These are phyloP conservation scores for Galerucella nymphaeae DNA, from an alignment of 2,888 invertebrate genomes.

Conservation along the genomic window DNA sequence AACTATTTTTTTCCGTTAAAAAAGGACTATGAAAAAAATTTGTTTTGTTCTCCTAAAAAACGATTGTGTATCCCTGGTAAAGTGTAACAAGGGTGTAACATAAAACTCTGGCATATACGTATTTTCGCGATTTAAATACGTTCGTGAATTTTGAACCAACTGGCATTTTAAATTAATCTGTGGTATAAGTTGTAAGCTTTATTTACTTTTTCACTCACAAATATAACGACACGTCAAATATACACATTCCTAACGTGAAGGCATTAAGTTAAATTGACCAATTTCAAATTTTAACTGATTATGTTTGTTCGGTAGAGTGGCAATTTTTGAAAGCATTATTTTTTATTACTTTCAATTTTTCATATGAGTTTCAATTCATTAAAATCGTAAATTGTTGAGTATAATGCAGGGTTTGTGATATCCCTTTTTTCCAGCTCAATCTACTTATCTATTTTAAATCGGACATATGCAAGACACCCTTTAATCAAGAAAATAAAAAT, in stretches of 20 bases:
- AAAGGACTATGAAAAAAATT: too few relatives aligned
- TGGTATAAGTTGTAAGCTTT: slow-evolving; percentile 36
- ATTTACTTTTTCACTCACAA: slow-evolving; percentile 38
- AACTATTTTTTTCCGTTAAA: too few relatives aligned
- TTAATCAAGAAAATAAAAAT: slow-evolving; percentile 19
- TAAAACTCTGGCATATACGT: not conserved
- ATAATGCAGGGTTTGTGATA: slow-evolving; percentile 12
- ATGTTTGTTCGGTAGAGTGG: slow-evolving; percentile 44
- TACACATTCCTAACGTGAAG: slow-evolving; percentile 37
- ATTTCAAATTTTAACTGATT: slow-evolving; percentile 45
- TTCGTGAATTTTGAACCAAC: slow-evolving; percentile 25
- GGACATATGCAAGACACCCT: slow-evolving; percentile 31
- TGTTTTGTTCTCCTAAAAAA: too few relatives aligned
- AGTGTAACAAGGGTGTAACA: not conserved
- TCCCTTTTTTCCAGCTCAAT: slow-evolving; percentile 17
- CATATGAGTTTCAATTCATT: slow-evolving; percentile 31
- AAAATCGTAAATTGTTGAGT: slow-evolving; percentile 32
- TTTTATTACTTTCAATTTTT: slow-evolving; percentile 43
- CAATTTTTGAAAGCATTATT: slow-evolving; percentile 46
- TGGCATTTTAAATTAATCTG: slow-evolving; percentile 29
- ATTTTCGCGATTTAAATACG: not conserved
- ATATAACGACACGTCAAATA: slow-evolving; percentile 39
- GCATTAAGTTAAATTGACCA: slow-evolving; percentile 43
- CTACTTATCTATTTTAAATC: slow-evolving; percentile 15
- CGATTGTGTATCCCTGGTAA: not conserved